Evolutionary conservation across 30 jellyfish, hydroid and myxozoan species (phyloP).

Genomic region (Rhopilema esculentum): DNA sequence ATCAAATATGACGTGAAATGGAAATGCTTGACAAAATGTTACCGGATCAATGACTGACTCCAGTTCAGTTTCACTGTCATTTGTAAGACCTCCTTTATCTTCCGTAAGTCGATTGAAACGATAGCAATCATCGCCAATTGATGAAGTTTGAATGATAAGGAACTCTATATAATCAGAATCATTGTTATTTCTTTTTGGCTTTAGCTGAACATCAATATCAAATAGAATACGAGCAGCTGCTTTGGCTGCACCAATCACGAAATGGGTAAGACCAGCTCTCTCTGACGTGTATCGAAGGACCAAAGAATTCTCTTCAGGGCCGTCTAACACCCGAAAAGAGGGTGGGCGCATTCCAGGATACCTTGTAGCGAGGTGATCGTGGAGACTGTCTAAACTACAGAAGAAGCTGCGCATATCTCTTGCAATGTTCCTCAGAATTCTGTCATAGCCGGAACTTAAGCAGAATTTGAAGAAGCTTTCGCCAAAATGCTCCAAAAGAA

Average conservation of each 20-base stretch:
- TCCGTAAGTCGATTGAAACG: slow-evolving; percentile 13
- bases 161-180: slow-evolving; percentile 40
- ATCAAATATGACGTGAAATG: slow-evolving; percentile 80
- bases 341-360: slow-evolving; percentile 93
- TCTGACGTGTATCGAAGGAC: slow-evolving; percentile 68
- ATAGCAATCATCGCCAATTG: not conserved
- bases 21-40: slow-evolving; percentile 78
- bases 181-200: not conserved
- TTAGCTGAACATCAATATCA: slow-evolving; percentile 49
- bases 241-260: slow-evolving; percentile 68
- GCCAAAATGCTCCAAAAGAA: slow-evolving; percentile 68
- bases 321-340: slow-evolving; percentile 57
- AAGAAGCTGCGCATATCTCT: slow-evolving; percentile 68
- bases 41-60: slow-evolving; percentile 75
- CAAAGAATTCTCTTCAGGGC: slow-evolving; percentile 40
- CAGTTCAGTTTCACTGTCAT: slow-evolving; percentile 46
- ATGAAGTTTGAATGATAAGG: slow-evolving; percentile 26
- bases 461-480: slow-evolving; percentile 65
- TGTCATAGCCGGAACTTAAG: slow-evolving; percentile 70
- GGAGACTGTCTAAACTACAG: slow-evolving; percentile 69
- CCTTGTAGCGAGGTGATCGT: slow-evolving; percentile 68
- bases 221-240: slow-evolving; percentile 63
- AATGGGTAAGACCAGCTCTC: slow-evolving; percentile 59
- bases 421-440: slow-evolving; percentile 68
- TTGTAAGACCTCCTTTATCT: slow-evolving; percentile 8